These are phyloP conservation scores for Gobiocypris rarus DNA, from an alignment of 2,113 vertebrate genomes.

Conservation along the genomic window DNA sequence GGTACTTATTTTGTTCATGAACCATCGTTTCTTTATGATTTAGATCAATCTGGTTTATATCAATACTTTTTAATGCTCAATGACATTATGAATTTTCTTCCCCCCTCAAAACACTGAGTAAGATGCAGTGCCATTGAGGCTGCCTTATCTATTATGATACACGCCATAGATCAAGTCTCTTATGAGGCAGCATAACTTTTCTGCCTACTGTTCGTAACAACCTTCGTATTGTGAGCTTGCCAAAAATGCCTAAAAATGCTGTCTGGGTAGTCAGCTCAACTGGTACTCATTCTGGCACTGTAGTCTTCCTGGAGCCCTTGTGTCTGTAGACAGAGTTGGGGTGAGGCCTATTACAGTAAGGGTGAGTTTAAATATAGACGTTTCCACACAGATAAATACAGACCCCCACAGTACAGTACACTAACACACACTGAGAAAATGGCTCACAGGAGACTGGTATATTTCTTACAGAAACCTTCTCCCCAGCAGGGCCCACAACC, in stretches of 20 bases:
- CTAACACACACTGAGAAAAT: slow-evolving; percentile 27
- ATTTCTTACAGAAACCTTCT: slow-evolving; percentile 8
- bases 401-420: not conserved
- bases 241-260: slow-evolving; percentile 4
- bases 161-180: not conserved
- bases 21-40: not conserved
- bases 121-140: not conserved
- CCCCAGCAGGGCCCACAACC: not conserved
- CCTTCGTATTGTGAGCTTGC: slow-evolving; percentile 19
- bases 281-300: not conserved
- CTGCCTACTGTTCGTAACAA: slow-evolving; percentile 5
- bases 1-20: not conserved
- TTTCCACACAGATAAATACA: slow-evolving; percentile 34
- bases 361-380: slow-evolving; percentile 21
- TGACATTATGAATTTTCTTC: too few relatives aligned
- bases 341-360: slow-evolving; percentile 3
- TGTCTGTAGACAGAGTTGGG: slow-evolving; percentile 27
- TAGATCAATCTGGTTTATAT: not conserved
- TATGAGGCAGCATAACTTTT: slow-evolving; percentile 4
- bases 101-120: too few relatives aligned
- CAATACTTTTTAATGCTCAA: not conserved
- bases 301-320: slow-evolving; percentile 21
- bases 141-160: not conserved
- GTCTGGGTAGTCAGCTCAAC: slow-evolving; percentile 3
- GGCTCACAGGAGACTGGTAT: slow-evolving; percentile 5